These are phyloP conservation scores for Subacronicta megacephala DNA, from an alignment of 2,888 invertebrate species.

Conservation along the genomic window DNA sequence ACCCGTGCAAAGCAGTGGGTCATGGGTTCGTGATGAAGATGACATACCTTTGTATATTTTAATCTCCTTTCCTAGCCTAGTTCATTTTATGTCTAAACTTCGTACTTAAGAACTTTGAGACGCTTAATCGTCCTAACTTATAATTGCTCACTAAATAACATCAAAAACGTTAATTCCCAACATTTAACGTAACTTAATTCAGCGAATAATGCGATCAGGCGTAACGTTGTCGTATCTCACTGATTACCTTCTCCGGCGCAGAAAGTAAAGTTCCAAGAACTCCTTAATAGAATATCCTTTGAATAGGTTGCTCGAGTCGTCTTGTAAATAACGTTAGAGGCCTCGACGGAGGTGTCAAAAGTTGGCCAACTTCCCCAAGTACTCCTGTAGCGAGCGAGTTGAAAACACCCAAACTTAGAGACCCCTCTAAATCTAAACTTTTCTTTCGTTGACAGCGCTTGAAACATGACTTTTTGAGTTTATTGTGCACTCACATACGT, in stretches of 20 bases:
- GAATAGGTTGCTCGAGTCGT: conserved; percentile 64
- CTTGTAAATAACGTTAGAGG: conserved; percentile 71
- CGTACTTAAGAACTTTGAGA: conserved; percentile 27
- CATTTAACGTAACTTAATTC: conserved; percentile 46
- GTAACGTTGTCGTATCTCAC: conserved; percentile 45
- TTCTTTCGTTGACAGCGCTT: conserved; percentile 70
- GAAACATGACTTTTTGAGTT: conserved; percentile 69
- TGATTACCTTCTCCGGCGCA: conserved; percentile 61
- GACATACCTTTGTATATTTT: too few species aligned
- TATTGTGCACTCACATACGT: conserved; percentile 57
- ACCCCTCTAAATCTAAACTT: conserved; percentile 80
- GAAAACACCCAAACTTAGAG: conserved; percentile 69
- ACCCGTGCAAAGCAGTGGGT: too few species aligned
- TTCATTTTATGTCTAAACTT: conserved; percentile 39
- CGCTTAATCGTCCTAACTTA: conserved; percentile 37
- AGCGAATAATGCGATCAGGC: conserved; percentile 35
- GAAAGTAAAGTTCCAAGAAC: conserved; percentile 68
- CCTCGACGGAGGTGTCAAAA: conserved; percentile 70
- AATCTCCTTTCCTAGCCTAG: conserved; percentile 32
- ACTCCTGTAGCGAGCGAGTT: conserved; percentile 52
- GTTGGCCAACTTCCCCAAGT: conserved; percentile 61
- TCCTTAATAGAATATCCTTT: conserved; percentile 71
- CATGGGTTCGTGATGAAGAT: too few species aligned
- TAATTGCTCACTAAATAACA: conserved; percentile 52
- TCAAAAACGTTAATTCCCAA: conserved; percentile 42